These are phyloP conservation scores for Epinephelus lanceolatus DNA, from an alignment of 2,113 vertebrate species.

Conservation along the genomic window DNA sequence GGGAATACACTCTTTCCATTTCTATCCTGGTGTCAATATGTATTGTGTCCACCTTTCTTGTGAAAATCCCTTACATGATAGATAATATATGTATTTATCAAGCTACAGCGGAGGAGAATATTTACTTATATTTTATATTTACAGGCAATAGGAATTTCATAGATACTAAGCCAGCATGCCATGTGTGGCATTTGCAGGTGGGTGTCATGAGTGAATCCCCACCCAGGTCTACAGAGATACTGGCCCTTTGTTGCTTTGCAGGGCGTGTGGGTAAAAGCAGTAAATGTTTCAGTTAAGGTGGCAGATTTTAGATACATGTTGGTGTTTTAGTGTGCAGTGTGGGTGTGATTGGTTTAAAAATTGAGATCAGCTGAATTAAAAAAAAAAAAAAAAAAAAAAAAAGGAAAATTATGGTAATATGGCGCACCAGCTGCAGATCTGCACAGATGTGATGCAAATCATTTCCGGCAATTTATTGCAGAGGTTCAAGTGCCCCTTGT, in stretches of 20 bases:
- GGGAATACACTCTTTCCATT: slow-evolving; percentile 18
- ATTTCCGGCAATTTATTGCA: neutral
- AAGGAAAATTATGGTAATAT: neutral
- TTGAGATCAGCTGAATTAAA: neutral
- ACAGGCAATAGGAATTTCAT: neutral
- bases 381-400: neutral
- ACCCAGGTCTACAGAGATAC: neutral
- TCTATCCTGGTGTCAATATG: neutral
- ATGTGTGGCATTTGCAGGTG: neutral
- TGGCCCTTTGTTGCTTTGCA: neutral
- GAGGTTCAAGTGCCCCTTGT: neutral
- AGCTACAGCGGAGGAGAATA: neutral
- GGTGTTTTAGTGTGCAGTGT: neutral
- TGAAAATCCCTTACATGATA: neutral
- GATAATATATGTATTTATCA: neutral
- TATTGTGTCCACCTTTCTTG: neutral
- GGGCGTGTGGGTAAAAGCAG: neutral
- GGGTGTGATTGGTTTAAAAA: neutral
- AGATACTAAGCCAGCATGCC: neutral
- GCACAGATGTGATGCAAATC: slow-evolving; percentile 6
- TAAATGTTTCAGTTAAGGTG: neutral
- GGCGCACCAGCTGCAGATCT: neutral
- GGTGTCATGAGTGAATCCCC: neutral
- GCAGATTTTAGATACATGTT: neutral
- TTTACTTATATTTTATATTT: neutral